Evolutionary conservation across 2,113 vertebrate species (phyloP), one percentile per base, ranked within the genome.

Genomic region (Dermatemys mawii): DNA sequence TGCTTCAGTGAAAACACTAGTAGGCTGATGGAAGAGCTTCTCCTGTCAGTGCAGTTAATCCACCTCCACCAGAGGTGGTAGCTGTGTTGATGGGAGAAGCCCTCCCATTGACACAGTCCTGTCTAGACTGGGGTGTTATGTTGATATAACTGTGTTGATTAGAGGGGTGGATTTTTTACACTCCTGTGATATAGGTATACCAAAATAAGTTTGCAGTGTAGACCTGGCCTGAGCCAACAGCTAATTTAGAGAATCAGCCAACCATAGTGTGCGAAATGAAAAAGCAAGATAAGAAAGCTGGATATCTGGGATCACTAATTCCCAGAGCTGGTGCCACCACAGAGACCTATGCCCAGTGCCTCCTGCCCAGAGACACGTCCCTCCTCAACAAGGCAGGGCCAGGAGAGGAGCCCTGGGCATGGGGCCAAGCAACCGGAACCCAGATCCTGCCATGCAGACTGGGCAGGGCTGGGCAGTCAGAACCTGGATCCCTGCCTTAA

Each of bases 261-360:
- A 24, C 10, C 80, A 1, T 3, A 26, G 4, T 11, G 29, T 51
- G 10, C 14, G 48, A 93, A 91, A 81, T 19, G 41, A 32, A 90
- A 84, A 94, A 94, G 4, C 8, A 89, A 92, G 11, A 86, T 11
- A 81, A 83, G n/a, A 73, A 91, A 55, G 46, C 49, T 78, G 50
- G 49, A 41, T 1, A 11, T 89, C n/a, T 87, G 14, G 11, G 22
- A 82, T 55, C 49, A 84, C 5, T 0, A 0, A 53, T 80, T 55
- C 0, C 0, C 48, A 49, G 60, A 87, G 60, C 17, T 0, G 0
- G 21, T 75, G 70, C 46, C 70, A 63, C 9, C 22, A 32, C 2
- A 41, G 3, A 84, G 22, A 4, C 11, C 19, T 53, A 22, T 53
- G 51, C 51, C 51, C 51, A 53, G 7, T 21, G 8, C 51, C 51